These are phyloP conservation scores for Trinectes maculatus DNA, from an alignment of 2,113 vertebrate species.

Conservation along the genomic window DNA sequence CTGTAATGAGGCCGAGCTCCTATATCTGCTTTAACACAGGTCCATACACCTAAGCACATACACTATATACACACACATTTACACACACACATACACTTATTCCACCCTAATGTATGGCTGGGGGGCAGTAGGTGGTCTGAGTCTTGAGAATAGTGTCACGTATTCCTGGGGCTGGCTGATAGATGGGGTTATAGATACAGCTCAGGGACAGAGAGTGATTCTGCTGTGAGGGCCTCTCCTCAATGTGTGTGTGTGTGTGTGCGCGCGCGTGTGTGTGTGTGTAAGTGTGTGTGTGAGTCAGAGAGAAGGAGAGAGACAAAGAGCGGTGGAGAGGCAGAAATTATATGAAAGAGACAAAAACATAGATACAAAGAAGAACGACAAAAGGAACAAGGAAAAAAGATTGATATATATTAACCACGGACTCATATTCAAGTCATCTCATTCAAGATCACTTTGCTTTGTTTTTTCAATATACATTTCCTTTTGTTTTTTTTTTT, in stretches of 20 bases:
- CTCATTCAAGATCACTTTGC: neutral
- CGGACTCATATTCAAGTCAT: too few species aligned
- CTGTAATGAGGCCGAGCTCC: slow-evolving; percentile 49
- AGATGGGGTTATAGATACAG: slow-evolving; percentile 75
- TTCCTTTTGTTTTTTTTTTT: neutral
- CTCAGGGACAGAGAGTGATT: slow-evolving; percentile 69
- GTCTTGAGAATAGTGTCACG: slow-evolving; percentile 68
- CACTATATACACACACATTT: neutral
- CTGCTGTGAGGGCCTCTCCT: slow-evolving; percentile 62
- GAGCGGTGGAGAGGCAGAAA: too few species aligned
- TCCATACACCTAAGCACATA: neutral
- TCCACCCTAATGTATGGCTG: slow-evolving; percentile 60
- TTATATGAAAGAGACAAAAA: neutral
- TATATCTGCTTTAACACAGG: slow-evolving; percentile 48
- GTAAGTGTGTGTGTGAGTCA: neutral
- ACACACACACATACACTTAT: slow-evolving; percentile 28
- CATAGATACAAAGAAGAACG: neutral
- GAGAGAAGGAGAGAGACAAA: neutral
- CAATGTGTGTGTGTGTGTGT: slow-evolving; percentile 26
- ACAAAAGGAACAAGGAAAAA: neutral
- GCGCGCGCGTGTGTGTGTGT: slow-evolving; percentile 7
- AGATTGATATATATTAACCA: too few species aligned
- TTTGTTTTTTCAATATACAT: neutral
- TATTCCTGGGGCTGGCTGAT: slow-evolving; percentile 62
- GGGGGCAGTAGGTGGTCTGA: slow-evolving; percentile 71